A percentile compares a stretch with the other conserved stretches of the same genome.
phyloP scores from a whole-genome alignment of 2,113 vertebrate genomes.

The Paradoxurus hermaphroditus region DNA sequence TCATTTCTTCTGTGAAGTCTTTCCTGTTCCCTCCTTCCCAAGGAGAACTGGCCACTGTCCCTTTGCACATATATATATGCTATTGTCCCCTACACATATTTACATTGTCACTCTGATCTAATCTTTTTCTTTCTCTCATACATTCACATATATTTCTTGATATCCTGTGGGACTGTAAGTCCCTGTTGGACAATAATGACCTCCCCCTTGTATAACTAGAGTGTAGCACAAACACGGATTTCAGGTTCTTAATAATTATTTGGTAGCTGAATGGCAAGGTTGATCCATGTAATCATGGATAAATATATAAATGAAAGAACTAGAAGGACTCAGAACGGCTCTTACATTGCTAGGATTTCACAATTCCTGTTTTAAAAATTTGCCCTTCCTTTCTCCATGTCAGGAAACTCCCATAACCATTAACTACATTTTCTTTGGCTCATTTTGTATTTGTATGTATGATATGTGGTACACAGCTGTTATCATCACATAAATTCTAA shows the following conservation, averaged over 20 bases:
- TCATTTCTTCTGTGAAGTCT: background rate
- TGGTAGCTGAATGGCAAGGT: background rate
- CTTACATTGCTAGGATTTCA: background rate
- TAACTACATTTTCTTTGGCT: background rate
- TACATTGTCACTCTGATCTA: background rate
- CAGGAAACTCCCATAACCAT: background rate
- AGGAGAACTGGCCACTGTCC: accelerated
- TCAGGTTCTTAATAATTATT: background rate
- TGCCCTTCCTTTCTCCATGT: background rate
- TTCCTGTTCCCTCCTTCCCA: background rate
- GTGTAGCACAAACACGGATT: background rate
- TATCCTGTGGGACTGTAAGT: background rate
- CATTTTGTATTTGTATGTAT: background rate
- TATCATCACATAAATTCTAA: background rate
- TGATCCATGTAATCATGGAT: background rate
- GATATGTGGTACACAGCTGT: background rate
- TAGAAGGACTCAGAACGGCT: background rate
- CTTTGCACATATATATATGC: background rate
- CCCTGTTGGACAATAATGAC: background rate
- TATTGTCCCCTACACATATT: background rate
- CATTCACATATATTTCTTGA: background rate
- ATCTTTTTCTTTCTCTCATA: background rate
- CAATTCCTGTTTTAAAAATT: background rate
- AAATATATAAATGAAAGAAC: background rate
- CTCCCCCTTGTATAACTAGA: accelerated